phyloP scores from a whole-genome alignment of 2,888 invertebrate species.

The Chymomyza caudatula region DNA sequence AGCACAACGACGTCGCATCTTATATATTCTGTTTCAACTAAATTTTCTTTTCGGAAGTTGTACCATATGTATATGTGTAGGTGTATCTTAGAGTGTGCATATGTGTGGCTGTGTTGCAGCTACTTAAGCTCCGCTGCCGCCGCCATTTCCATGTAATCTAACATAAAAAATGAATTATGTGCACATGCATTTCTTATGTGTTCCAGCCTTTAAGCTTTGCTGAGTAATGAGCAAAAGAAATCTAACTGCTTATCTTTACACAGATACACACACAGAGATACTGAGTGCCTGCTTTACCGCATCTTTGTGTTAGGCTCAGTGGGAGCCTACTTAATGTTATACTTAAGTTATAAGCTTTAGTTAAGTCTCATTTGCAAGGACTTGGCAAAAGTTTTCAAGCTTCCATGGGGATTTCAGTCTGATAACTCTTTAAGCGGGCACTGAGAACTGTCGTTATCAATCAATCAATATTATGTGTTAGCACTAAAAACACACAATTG shows the following conservation, averaged over 20 bases:
- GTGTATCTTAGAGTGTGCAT: conserved; percentile 3
- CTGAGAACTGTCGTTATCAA: background rate
- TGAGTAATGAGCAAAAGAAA: conserved; percentile 70
- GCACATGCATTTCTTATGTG: conserved; percentile 65
- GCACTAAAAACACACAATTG: background rate
- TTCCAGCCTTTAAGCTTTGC: conserved; percentile 43
- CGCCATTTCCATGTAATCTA: conserved; percentile 61
- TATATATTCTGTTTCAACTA: conserved; percentile 50
- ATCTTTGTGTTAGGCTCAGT: conserved; percentile 53
- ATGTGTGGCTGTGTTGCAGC: conserved; percentile 35
- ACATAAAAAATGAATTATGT: conserved; percentile 69
- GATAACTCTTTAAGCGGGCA: background rate
- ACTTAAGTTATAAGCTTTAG: conserved; percentile 47
- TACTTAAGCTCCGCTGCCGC: conserved; percentile 46
- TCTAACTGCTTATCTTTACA: conserved; percentile 63
- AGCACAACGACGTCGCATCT: conserved; percentile 10
- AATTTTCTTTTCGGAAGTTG: conserved; percentile 59
- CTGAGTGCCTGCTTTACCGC: conserved; percentile 27
- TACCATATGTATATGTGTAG: conserved; percentile 14
- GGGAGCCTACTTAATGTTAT: conserved; percentile 31
- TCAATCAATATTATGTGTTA: background rate
- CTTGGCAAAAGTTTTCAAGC: background rate
- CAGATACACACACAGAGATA: conserved; percentile 40
- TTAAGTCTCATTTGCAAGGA: conserved; percentile 5
- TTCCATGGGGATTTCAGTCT: background rate